Conservation (phyloP, 92 coral and sea anemone genomes). For the Epizoanthus rinbou region DNA sequence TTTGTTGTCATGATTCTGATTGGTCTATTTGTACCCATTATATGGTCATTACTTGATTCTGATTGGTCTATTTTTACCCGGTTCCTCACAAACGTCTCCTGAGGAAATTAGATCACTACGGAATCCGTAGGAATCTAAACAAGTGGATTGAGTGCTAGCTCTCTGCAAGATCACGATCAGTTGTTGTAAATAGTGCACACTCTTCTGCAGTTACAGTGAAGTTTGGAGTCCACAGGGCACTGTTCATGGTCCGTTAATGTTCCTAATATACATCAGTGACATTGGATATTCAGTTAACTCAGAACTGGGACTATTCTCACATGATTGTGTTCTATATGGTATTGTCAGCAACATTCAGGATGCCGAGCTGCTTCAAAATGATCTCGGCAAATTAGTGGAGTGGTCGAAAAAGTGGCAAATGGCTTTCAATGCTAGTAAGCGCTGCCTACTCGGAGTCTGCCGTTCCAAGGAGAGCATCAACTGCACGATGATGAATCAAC, state of each 20-base stretch:
- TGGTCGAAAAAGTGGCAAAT: conserved; percentile 6
- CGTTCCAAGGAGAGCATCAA: not conserved
- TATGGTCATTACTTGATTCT: too few species aligned
- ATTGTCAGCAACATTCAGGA: too few species aligned
- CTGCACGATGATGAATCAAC: not conserved
- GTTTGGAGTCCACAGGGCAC: conserved; percentile 7
- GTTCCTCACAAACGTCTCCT: too few species aligned
- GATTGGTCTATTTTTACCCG: too few species aligned
- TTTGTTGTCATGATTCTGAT: too few species aligned
- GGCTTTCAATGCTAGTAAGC: conserved; percentile 3
- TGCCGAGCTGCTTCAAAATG: not conserved
- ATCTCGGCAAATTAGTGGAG: conserved; percentile 1
- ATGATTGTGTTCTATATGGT: not conserved
- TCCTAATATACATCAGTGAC: not conserved
- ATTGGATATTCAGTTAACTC: not conserved
- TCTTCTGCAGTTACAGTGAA: too few species aligned
- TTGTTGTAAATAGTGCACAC: too few species aligned
- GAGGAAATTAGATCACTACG: too few species aligned
- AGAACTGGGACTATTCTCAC: not conserved
- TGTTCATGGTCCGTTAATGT: not conserved
- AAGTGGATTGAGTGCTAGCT: too few species aligned
- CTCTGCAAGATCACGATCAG: too few species aligned
- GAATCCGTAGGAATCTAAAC: too few species aligned
- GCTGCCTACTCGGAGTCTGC: conserved; percentile 6
- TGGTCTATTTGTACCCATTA: too few species aligned